A percentile compares a stretch with the other conserved stretches of the same genome.
These are phyloP conservation scores for Parazoanthus swiftii DNA, from an alignment of 92 coral and sea anemone species.

Conservation along the genomic window DNA sequence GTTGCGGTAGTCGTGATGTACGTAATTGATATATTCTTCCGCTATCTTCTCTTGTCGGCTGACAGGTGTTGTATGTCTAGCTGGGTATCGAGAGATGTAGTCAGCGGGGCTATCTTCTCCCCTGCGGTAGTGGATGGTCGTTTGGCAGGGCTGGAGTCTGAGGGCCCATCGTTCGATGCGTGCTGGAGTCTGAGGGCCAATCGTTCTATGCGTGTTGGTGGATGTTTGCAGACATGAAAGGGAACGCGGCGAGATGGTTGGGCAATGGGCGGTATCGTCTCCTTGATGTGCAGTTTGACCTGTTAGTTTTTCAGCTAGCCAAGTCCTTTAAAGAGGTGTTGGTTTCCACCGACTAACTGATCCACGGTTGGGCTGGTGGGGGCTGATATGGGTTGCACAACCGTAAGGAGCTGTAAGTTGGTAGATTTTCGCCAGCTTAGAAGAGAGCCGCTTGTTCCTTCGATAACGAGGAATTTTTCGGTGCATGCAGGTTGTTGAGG, in stretches of 20 bases:
- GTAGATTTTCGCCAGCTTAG: no score
- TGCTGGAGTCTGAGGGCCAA: neutral
- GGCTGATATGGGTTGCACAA: no score
- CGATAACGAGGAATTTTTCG: no score
- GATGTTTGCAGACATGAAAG: constrained; percentile 30
- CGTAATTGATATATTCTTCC: constrained; percentile 10
- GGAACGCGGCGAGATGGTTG: constrained; percentile 26
- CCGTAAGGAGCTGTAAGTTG: no score
- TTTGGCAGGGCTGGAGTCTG: no score
- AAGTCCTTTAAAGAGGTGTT: no score
- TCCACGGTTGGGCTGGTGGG: no score
- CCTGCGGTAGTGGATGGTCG: no score
- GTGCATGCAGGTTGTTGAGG: no score
- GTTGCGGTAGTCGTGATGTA: neutral
- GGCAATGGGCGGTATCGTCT: constrained; percentile 19
- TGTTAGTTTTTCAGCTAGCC: constrained; percentile 4
- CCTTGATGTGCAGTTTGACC: constrained; percentile 33
- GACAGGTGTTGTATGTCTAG: neutral
- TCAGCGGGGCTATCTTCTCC: neutral
- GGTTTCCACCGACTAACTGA: no score
- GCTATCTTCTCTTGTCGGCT: constrained; percentile 33
- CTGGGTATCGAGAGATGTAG: constrained; percentile 20
- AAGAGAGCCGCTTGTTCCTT: no score
- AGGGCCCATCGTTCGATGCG: neutral
- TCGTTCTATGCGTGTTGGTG: no score